phyloP scores from a whole-genome alignment of 2,113 vertebrate genomes.

The Tursiops truncatus region DNA sequence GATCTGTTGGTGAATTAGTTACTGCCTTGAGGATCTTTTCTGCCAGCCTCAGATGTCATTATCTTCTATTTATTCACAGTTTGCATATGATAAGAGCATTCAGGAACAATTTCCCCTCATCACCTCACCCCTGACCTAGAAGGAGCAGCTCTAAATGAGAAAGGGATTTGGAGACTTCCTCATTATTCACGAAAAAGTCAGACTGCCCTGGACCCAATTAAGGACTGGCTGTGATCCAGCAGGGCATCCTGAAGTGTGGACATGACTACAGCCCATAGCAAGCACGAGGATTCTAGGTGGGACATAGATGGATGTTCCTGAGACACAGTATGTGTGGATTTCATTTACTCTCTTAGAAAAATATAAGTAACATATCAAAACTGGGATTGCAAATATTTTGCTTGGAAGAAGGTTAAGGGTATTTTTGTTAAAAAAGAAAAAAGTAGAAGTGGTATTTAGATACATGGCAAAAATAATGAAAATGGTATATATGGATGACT shows the following conservation, averaged over 20 bases:
- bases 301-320: neutral
- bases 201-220: neutral
- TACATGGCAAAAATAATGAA: neutral
- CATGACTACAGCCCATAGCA: neutral
- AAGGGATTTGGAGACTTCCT: neutral
- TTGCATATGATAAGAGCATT: neutral
- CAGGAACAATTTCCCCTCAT: accelerated
- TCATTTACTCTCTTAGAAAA: neutral
- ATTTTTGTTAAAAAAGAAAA: neutral
- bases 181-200: neutral
- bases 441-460: neutral
- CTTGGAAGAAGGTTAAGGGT: neutral
- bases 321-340: accelerated
- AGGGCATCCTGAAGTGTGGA: neutral
- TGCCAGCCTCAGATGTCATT: accelerated
- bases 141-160: neutral
- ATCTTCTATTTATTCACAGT: neutral
- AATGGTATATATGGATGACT: accelerated
- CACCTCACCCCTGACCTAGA: neutral
- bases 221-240: neutral
- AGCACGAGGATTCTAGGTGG: accelerated
- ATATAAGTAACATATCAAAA: neutral
- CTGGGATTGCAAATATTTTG: neutral
- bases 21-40: neutral
- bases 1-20: neutral